phyloP scores from a whole-genome alignment of 2,888 invertebrate genomes.

The Apantesis nais region DNA sequence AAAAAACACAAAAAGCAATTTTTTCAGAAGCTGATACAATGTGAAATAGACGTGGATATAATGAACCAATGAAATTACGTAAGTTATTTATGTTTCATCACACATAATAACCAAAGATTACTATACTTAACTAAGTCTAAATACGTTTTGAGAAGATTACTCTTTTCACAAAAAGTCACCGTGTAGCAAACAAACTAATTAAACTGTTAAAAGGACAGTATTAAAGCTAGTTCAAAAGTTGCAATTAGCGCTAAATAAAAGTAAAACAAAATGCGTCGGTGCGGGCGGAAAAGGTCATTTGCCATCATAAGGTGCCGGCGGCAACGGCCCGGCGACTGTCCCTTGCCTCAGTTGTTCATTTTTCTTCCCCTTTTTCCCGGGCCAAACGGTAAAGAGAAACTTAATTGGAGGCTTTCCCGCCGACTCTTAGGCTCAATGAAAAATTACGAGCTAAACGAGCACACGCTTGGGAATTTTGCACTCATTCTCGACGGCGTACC shows the following conservation, averaged over 20 bases:
- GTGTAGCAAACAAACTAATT: background rate
- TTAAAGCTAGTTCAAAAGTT: slow-evolving; percentile 42
- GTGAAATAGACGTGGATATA: background rate
- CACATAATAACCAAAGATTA: background rate
- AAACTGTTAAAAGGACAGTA: slow-evolving; percentile 1
- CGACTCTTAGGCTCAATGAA: slow-evolving; percentile 84
- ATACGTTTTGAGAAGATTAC: background rate
- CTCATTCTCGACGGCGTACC: slow-evolving; percentile 69
- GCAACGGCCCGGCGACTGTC: slow-evolving; percentile 63
- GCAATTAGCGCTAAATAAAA: slow-evolving; percentile 50
- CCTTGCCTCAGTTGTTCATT: slow-evolving; percentile 78
- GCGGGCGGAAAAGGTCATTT: slow-evolving; percentile 61
- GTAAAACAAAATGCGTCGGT: slow-evolving; percentile 50
- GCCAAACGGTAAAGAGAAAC: slow-evolving; percentile 83
- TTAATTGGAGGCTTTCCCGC: slow-evolving; percentile 84
- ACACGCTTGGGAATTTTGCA: slow-evolving; percentile 80
- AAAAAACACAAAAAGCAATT: background rate
- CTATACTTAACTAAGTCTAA: background rate
- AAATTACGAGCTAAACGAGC: slow-evolving; percentile 85
- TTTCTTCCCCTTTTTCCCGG: slow-evolving; percentile 76
- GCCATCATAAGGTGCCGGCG: slow-evolving; percentile 65
- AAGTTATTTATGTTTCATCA: background rate
- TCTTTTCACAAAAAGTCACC: background rate
- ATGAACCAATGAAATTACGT: background rate
- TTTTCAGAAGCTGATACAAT: background rate